These are phyloP conservation scores for Lipotes vexillifer DNA, from an alignment of 2,113 vertebrate species.

Conservation along the genomic window DNA sequence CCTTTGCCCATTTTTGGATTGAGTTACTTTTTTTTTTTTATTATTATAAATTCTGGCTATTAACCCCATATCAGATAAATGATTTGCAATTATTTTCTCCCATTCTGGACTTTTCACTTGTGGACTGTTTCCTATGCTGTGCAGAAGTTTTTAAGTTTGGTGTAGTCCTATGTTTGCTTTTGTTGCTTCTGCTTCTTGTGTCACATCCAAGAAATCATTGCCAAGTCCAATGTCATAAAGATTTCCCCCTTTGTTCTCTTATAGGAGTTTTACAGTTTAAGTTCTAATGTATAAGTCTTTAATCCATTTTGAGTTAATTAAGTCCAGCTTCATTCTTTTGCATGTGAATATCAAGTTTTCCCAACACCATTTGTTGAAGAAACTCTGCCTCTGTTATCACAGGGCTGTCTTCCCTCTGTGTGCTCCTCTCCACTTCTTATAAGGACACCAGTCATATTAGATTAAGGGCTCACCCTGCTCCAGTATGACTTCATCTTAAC, in stretches of 20 bases:
- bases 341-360: not conserved
- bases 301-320: not conserved
- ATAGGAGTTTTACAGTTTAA: not conserved
- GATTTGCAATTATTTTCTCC: not conserved
- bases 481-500: not conserved
- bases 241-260: not conserved
- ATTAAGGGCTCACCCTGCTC: not conserved
- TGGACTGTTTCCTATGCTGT: not conserved
- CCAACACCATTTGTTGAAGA: not conserved
- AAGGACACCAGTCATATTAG: not conserved
- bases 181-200: not conserved
- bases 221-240: not conserved
- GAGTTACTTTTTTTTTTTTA: not conserved
- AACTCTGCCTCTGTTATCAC: not conserved
- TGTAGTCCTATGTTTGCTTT: not conserved
- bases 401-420: not conserved
- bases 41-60: not conserved
- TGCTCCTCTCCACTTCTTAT: not conserved
- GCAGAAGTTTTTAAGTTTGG: not conserved
- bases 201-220: not conserved
- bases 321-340: not conserved
- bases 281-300: not conserved
- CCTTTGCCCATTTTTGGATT: not conserved
- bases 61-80: not conserved
- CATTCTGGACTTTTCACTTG: not conserved